Conservation (phyloP, 2,888 invertebrate species). For the Lycia hirtaria region DNA sequence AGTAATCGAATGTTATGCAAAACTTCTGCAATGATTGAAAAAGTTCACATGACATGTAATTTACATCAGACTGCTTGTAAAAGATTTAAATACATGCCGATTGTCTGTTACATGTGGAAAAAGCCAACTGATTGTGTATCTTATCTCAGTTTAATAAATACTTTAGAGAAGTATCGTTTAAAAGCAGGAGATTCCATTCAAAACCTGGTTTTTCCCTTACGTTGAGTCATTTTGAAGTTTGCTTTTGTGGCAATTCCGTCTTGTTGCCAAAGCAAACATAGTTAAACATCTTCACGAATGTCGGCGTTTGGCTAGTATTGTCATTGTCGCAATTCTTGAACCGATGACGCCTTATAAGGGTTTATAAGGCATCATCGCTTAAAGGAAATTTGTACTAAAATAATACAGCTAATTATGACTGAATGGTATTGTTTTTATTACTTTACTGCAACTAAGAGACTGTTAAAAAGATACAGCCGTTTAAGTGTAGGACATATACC, state of each 20-base stretch:
- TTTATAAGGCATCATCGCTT: neutral
- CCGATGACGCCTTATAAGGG: slow-evolving; percentile 12
- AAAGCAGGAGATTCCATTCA: slow-evolving; percentile 32
- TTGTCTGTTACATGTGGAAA: slow-evolving; percentile 17
- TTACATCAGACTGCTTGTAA: slow-evolving; percentile 19
- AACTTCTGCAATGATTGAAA: slow-evolving; percentile 22
- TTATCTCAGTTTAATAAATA: slow-evolving; percentile 21
- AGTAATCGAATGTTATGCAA: slow-evolving; percentile 19
- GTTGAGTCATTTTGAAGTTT: slow-evolving; percentile 36
- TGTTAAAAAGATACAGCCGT: no score
- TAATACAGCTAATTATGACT: no score
- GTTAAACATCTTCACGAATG: slow-evolving; percentile 39
- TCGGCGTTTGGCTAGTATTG: slow-evolving; percentile 27
- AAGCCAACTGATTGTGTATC: slow-evolving; percentile 13
- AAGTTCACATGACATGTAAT: slow-evolving; percentile 26
- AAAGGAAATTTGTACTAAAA: slow-evolving; percentile 5
- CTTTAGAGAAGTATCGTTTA: slow-evolving; percentile 6
- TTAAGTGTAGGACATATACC: no score
- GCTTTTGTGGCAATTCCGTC: slow-evolving; percentile 31
- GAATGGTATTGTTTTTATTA: neutral
- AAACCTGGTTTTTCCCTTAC: slow-evolving; percentile 25
- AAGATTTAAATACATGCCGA: slow-evolving; percentile 19
- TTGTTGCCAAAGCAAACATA: slow-evolving; percentile 54
- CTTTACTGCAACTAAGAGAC: no score
- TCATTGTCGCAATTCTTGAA: slow-evolving; percentile 28